Conservation (phyloP, 2,113 vertebrate genomes). For the Brienomyrus longianalis region DNA sequence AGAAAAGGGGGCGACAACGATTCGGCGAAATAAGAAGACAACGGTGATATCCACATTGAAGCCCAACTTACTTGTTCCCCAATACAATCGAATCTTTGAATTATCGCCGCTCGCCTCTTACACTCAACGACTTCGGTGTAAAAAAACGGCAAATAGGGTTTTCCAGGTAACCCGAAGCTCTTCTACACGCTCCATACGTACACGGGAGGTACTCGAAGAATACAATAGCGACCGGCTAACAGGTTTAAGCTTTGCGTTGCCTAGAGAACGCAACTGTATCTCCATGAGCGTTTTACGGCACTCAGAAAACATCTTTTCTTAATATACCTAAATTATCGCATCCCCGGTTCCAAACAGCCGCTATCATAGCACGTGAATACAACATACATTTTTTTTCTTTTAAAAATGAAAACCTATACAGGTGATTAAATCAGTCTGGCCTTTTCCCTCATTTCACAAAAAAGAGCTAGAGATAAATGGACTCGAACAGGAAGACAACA, state of each 20-base stretch:
- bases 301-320: constrained; percentile 5
- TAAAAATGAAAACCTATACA: not conserved
- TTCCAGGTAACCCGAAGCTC: not conserved
- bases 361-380: not conserved
- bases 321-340: not conserved
- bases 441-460: constrained; percentile 7
- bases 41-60: not conserved
- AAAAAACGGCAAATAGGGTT: not conserved
- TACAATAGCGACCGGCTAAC: not conserved
- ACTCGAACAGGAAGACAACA: not conserved
- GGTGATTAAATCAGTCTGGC: constrained; percentile 2
- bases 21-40: not conserved
- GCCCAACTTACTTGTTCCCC: not conserved
- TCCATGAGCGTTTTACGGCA: not conserved
- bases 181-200: not conserved
- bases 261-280: constrained; percentile 47
- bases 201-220: too few relatives aligned
- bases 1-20: constrained; percentile 7
- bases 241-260: constrained; percentile 48
- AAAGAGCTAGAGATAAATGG: not conserved
- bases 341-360: not conserved
- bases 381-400: not conserved
- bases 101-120: not conserved
- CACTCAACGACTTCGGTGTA: not conserved
- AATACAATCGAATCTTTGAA: not conserved